phyloP scores from a whole-genome alignment of 2,797 vertebrate species.

The Salarias fasciatus region DNA sequence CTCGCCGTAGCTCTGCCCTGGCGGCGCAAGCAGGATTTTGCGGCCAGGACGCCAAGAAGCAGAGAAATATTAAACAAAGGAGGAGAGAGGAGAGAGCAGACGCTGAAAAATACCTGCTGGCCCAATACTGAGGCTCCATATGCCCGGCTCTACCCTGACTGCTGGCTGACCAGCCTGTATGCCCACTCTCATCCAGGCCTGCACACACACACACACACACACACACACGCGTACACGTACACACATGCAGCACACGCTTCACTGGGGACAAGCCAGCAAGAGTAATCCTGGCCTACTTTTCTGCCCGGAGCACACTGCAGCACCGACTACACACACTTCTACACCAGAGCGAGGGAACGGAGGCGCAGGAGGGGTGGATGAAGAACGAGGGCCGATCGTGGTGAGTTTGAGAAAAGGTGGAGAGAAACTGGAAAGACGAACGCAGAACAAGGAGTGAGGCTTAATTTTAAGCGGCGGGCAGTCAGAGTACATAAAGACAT shows the following conservation, averaged over 20 bases:
- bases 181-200: slow-evolving; percentile 66
- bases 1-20: slow-evolving; percentile 46
- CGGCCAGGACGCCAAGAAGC: slow-evolving; percentile 60
- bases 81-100: slow-evolving; percentile 73
- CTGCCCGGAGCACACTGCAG: slow-evolving; percentile 72
- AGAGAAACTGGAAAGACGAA: slow-evolving; percentile 47
- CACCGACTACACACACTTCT: slow-evolving; percentile 58
- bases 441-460: slow-evolving; percentile 21
- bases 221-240: slow-evolving; percentile 30
- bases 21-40: slow-evolving; percentile 63
- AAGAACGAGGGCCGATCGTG: slow-evolving; percentile 39
- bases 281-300: slow-evolving; percentile 85
- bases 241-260: slow-evolving; percentile 79
- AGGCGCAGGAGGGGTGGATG: slow-evolving; percentile 40
- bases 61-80: slow-evolving; percentile 79
- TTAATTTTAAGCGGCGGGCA: not conserved
- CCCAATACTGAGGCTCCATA: slow-evolving; percentile 82
- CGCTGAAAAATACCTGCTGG: slow-evolving; percentile 84
- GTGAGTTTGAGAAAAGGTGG: slow-evolving; percentile 41
- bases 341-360: slow-evolving; percentile 36
- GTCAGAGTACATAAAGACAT: slow-evolving; percentile 31
- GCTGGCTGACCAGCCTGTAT: slow-evolving; percentile 74
- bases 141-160: slow-evolving; percentile 75
- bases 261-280: slow-evolving; percentile 85
- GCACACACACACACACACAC: slow-evolving; percentile 44